These are phyloP conservation scores for Apeira syringaria DNA, from an alignment of 2,888 invertebrate species.

Conservation along the genomic window DNA sequence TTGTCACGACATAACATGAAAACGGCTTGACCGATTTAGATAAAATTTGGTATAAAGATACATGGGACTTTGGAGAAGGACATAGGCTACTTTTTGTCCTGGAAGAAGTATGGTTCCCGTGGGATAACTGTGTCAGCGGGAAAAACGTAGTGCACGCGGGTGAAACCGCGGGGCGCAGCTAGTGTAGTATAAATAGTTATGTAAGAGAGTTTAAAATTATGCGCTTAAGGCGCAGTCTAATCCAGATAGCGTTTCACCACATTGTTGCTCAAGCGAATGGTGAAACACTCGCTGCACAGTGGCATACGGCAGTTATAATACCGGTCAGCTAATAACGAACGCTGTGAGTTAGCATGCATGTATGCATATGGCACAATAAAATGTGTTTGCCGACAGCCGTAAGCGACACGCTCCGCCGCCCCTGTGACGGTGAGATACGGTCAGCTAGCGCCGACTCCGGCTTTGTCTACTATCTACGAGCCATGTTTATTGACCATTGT, in stretches of 20 bases:
- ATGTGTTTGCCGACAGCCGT: conserved; percentile 70
- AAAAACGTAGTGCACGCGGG: too few relatives aligned
- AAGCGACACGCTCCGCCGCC: conserved; percentile 70
- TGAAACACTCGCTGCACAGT: conserved; percentile 9
- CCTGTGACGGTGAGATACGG: conserved; percentile 64
- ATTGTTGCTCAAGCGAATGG: conserved; percentile 15
- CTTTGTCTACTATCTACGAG: conserved; percentile 69
- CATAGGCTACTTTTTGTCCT: too few relatives aligned
- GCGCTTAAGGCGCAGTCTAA: conserved; percentile 6
- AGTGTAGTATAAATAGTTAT: too few relatives aligned
- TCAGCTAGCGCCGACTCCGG: conserved; percentile 54
- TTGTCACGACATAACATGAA: too few relatives aligned
- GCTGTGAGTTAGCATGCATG: conserved; percentile 50
- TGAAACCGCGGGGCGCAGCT: too few relatives aligned
- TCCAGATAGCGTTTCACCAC: conserved; percentile 19
- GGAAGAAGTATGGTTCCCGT: too few relatives aligned
- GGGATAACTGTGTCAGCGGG: too few relatives aligned
- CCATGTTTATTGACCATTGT: conserved; percentile 78
- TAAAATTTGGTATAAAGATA: too few relatives aligned
- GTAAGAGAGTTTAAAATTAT: conserved; percentile 6
- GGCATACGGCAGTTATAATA: conserved; percentile 21
- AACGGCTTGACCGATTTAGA: too few relatives aligned
- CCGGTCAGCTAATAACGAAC: conserved; percentile 29
- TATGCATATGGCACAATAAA: conserved; percentile 67
- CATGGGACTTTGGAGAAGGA: too few relatives aligned